Evolutionary conservation across 2,888 invertebrate species (phyloP).

Genomic region (Athripsodes cinereus): DNA sequence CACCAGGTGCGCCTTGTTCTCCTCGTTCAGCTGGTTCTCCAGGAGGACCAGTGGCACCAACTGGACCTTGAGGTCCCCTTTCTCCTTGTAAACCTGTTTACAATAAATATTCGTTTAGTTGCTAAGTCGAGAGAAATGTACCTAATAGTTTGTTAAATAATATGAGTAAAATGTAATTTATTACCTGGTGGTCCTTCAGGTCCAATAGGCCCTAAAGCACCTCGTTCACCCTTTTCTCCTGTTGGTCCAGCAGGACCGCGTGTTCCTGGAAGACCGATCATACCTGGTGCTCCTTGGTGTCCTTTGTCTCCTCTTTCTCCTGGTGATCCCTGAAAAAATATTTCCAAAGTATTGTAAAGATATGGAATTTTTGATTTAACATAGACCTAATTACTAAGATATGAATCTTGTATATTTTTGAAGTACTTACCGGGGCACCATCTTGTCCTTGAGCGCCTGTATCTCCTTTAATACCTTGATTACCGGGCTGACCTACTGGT

Average conservation of each 20-base stretch:
- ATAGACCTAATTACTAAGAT: too few species aligned
- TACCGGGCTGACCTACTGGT: constrained; percentile 60
- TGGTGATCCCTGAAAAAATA: constrained; percentile 53
- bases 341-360: too few species aligned
- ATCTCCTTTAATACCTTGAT: constrained; percentile 59
- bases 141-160: too few species aligned
- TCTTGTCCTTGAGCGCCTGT: constrained; percentile 61
- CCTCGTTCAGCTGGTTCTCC: constrained; percentile 79
- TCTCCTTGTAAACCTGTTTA: constrained; percentile 61
- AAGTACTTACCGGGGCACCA: constrained; percentile 54
- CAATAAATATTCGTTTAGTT: too few species aligned
- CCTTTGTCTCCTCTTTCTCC: constrained; percentile 66
- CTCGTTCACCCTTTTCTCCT: constrained; percentile 74
- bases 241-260: constrained; percentile 59
- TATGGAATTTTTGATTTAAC: too few species aligned
- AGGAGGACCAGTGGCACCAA: constrained; percentile 69
- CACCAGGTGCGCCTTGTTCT: constrained; percentile 66
- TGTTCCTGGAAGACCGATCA: constrained; percentile 65
- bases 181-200: constrained; percentile 70
- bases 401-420: neutral
- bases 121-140: too few species aligned
- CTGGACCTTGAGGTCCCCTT: constrained; percentile 68
- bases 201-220: constrained; percentile 60
- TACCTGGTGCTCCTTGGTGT: constrained; percentile 62
- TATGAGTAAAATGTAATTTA: too few species aligned